Percentiles rank a stretch among this genome's conserved stretches.
These are phyloP conservation scores for Pachydiplax longipennis DNA, from an alignment of 2,888 invertebrate genomes.

Conservation along the genomic window DNA sequence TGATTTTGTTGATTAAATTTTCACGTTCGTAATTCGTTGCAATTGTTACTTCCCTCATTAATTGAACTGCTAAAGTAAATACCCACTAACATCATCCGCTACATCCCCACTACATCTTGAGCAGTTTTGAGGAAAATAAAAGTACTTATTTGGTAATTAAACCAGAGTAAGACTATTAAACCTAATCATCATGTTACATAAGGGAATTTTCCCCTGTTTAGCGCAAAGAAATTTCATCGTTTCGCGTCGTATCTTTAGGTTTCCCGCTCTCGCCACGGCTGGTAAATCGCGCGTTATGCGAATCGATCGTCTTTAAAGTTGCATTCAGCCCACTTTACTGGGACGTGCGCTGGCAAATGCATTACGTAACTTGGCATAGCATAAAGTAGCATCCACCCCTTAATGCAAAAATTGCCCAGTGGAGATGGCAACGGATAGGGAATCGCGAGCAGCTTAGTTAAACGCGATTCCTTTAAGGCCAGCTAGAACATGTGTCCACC, in stretches of 20 bases:
- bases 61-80: too few relatives aligned
- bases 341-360: neutral
- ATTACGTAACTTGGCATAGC: neutral
- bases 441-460: neutral
- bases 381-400: neutral
- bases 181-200: too few relatives aligned
- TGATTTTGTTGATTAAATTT: too few relatives aligned
- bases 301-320: neutral
- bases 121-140: too few relatives aligned
- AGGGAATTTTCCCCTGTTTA: too few relatives aligned
- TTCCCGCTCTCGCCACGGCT: neutral
- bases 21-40: too few relatives aligned
- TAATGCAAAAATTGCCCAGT: neutral
- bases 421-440: neutral
- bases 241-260: neutral
- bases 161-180: too few relatives aligned
- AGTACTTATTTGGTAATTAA: too few relatives aligned
- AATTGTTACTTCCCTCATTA: too few relatives aligned
- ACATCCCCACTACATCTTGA: too few relatives aligned
- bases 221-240: neutral
- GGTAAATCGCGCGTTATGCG: neutral
- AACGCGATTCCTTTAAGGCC: neutral
- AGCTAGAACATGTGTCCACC: neutral
- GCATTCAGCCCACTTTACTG: neutral
- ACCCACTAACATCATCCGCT: too few relatives aligned